Conservation (phyloP, 1,140 invertebrate species). For the Hermetia illucens region DNA sequence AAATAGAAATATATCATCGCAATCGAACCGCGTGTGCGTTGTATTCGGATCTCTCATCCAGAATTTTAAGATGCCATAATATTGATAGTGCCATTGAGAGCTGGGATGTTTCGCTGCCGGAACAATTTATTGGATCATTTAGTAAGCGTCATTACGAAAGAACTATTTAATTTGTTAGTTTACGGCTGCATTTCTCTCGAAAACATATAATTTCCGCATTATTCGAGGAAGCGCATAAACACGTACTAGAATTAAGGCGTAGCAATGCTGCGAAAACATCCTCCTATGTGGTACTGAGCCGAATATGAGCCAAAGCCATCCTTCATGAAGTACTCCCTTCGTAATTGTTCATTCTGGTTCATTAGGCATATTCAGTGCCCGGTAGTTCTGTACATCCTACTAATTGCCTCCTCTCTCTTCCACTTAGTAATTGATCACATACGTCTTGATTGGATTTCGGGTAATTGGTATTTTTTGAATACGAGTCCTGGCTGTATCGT, state of each 20-base stretch:
- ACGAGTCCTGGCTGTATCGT: slow-evolving; percentile 54
- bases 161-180: not conserved
- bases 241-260: not conserved
- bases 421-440: slow-evolving; percentile 55
- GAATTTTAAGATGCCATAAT: slow-evolving; percentile 40
- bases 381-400: no score
- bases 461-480: slow-evolving; percentile 78
- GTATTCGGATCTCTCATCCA: slow-evolving; percentile 38
- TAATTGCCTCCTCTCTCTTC: no score
- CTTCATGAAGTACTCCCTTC: no score
- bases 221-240: not conserved
- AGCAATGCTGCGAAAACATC: not conserved
- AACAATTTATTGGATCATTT: slow-evolving; percentile 39
- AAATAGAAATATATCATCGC: slow-evolving; percentile 31
- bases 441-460: slow-evolving; percentile 70
- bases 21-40: slow-evolving; percentile 55
- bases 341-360: no score
- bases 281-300: not conserved
- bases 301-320: no score
- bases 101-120: slow-evolving; percentile 39
- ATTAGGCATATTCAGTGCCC: no score
- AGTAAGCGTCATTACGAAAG: slow-evolving; percentile 30
- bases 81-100: slow-evolving; percentile 41
- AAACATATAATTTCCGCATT: slow-evolving; percentile 2
- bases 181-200: not conserved